Percentiles rank a stretch among this genome's conserved stretches.
Evolutionary conservation across 2,888 invertebrate species (phyloP).

Genomic region (Macrosiphum euphorbiae): DNA sequence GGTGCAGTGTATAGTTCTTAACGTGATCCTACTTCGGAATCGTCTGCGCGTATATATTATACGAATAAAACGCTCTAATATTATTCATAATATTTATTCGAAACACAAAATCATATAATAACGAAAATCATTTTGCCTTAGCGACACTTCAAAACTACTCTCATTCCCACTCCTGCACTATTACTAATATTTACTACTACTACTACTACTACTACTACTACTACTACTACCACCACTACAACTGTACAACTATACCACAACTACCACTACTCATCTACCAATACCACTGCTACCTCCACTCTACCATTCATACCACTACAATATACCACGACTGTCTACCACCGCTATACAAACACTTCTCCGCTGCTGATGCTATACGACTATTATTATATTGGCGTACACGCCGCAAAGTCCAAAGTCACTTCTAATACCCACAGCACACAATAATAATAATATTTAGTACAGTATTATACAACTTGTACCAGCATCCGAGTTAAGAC

Average conservation of each 20-base stretch:
- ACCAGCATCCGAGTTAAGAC: not conserved
- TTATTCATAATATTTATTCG: not conserved
- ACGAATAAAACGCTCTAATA: not conserved
- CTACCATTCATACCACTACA: not conserved
- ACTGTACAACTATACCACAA: not conserved
- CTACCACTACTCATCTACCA: not conserved
- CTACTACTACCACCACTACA: not conserved
- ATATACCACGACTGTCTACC: not conserved
- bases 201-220: not conserved
- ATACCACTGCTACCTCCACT: not conserved
- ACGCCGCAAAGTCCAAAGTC: not conserved
- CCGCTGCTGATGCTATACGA: not conserved
- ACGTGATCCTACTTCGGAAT: not conserved
- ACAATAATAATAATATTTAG: not conserved
- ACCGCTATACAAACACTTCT: not conserved
- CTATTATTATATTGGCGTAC: not conserved
- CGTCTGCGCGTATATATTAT: not conserved
- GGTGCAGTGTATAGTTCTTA: not conserved
- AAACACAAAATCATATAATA: not conserved
- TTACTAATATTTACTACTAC: not conserved
- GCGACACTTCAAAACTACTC: not conserved
- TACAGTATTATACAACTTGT: not conserved
- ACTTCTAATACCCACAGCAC: not conserved
- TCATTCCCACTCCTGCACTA: not conserved
- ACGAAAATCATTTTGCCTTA: not conserved